Base-by-base conservation (phyloP, 2,888 invertebrate genomes). In the Nezara viridula region DNA sequence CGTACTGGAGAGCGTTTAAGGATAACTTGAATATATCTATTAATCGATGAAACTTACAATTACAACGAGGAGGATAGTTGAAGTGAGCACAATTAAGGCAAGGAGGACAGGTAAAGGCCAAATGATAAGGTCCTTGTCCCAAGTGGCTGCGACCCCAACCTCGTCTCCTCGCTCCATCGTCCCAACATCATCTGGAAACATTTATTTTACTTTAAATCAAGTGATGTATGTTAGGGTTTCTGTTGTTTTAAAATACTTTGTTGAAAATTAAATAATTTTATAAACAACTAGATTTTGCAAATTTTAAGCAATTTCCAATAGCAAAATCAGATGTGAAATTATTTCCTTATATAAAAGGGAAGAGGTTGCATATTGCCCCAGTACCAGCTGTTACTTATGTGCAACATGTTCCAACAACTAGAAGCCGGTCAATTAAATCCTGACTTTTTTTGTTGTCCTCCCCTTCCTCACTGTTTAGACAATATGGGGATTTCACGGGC, bases 21-120 rank as follows among this genome's bases (percentile, higher is more conserved):
- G 6, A 52, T 55, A n/a, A 24, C n/a, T 55, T 24, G n/a, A n/a
- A 81, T 44, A 81, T 1, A n/a, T 10, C 32, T n/a, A n/a, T 0
- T 47, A 24, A 85, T 27, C 6, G 47, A 37, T 73, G 32, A 44
- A 44, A 88, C 88, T 88, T 52, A 88, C 88, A 55, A 88, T 32
- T 7, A 88, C 27, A 52, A 88, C 47, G 10, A 88, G 49, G 40
- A 88, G 85, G 55, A 81, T 32, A 14, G 55, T 49, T 40, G 88
- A 85, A 50, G 60, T 49, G 21, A 88, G 55, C 12, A 49, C n/a
- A n/a, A 85, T 85, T 40, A 88, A 16, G 24, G 88, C 47, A 85
- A 88, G 88, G 52, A 88, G 81, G 27, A 85, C 55, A 47, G 88
- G 88, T 52, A 88, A 49, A 55, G 88, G 88, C 88, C 88, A 88